Conservation (phyloP, 2,113 vertebrate genomes). For the Xiphophorus hellerii region DNA sequence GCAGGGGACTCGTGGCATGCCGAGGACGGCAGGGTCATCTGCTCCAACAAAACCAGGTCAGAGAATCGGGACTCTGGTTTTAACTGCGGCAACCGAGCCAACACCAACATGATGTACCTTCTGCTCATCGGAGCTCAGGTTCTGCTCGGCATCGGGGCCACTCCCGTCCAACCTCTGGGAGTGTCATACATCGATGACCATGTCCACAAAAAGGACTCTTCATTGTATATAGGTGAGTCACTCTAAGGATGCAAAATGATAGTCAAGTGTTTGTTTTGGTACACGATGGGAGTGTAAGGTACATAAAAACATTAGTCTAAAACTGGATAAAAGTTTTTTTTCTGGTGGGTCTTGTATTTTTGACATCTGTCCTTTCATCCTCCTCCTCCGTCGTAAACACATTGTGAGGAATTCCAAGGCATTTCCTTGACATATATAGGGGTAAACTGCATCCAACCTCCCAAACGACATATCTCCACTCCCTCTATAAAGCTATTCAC, state of each 20-base stretch:
- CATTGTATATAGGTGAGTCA: constrained; percentile 92
- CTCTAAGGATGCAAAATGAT: neutral
- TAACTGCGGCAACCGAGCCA: constrained; percentile 90
- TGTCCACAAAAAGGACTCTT: constrained; percentile 93
- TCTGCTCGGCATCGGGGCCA: constrained; percentile 96
- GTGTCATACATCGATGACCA: constrained; percentile 94
- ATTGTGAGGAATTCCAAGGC: too few species aligned
- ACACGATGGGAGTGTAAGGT: too few species aligned
- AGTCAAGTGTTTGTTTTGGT: neutral
- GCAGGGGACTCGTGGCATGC: constrained; percentile 89
- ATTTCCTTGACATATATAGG: too few species aligned
- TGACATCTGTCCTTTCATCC: too few species aligned
- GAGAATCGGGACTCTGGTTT: constrained; percentile 87
- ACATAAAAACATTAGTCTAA: too few species aligned
- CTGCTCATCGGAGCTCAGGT: constrained; percentile 98
- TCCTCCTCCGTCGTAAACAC: too few species aligned
- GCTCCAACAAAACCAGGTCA: constrained; percentile 85
- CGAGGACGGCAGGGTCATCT: constrained; percentile 89
- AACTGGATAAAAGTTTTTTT: too few species aligned
- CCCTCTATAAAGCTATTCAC: too few species aligned
- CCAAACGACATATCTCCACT: too few species aligned
- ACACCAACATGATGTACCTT: constrained; percentile 99
- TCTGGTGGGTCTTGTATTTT: too few species aligned
- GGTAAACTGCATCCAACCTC: too few species aligned
- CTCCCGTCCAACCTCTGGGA: constrained; percentile 87